Conservation (phyloP, 2,888 invertebrate genomes). For the Aporophyla nigra region DNA sequence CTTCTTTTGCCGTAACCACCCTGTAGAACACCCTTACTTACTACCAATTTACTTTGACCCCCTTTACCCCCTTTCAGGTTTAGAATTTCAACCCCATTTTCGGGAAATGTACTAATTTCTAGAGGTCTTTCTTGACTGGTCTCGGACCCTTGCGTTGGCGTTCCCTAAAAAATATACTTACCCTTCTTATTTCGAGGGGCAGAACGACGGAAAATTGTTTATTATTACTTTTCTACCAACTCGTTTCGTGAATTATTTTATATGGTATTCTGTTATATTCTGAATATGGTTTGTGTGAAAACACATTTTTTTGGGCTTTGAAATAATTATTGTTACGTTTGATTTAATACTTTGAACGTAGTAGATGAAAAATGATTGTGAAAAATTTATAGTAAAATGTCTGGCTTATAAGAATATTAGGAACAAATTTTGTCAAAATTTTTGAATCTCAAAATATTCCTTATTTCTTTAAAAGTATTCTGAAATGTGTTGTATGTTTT, state of each 20-base stretch:
- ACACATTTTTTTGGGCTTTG: background rate
- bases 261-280: constrained; percentile 7
- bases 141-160: constrained; percentile 67
- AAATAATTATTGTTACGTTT: background rate
- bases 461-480: no score
- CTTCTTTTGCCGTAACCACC: constrained; percentile 79
- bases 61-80: constrained; percentile 58
- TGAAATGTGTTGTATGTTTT: background rate
- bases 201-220: constrained; percentile 73
- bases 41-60: constrained; percentile 69
- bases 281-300: background rate
- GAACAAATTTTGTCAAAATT: background rate
- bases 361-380: background rate
- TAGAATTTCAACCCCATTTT: constrained; percentile 29
- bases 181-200: constrained; percentile 81
- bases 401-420: background rate
- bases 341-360: no score
- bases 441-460: background rate
- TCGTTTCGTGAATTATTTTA: constrained; percentile 60
- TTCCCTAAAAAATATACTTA: constrained; percentile 81
- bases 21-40: constrained; percentile 63
- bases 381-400: no score
- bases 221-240: constrained; percentile 74
- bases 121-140: constrained; percentile 74
- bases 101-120: constrained; percentile 21